A percentile compares a stretch with the other conserved stretches of the same genome.
Conservation (phyloP, 2,113 vertebrate genomes). For the Willisornis vidua region DNA sequence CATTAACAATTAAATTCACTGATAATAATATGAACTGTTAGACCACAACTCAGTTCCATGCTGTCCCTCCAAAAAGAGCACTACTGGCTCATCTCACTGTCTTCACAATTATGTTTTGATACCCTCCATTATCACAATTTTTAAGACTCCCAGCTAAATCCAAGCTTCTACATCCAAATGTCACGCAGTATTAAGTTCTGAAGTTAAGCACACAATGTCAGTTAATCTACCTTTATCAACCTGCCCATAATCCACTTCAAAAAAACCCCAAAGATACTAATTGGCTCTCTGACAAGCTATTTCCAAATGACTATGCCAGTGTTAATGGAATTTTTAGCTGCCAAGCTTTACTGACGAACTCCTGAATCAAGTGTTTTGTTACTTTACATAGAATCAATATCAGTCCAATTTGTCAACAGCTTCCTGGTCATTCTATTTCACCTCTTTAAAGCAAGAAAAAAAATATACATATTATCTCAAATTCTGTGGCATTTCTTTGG, state of each 20-base stretch:
- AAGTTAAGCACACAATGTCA: background rate
- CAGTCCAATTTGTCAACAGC: background rate
- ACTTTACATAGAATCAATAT: background rate
- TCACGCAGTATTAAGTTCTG: conserved; percentile 16
- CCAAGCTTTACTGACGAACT: background rate
- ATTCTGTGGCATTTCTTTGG: background rate
- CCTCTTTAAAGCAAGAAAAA: background rate
- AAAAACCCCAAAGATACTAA: background rate
- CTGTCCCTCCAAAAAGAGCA: no score
- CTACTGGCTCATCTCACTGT: background rate
- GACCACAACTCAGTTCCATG: background rate
- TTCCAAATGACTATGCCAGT: background rate
- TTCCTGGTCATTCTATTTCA: background rate
- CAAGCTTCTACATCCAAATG: conserved; percentile 27
- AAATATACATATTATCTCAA: background rate
- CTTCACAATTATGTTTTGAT: background rate
- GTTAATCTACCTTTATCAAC: conserved; percentile 19
- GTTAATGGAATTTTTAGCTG: conserved; percentile 22
- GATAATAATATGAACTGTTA: background rate
- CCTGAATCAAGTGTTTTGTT: background rate
- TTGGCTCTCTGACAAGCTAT: background rate
- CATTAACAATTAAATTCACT: background rate
- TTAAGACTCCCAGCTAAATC: background rate
- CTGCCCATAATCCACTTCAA: background rate
- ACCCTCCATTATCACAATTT: background rate